These are phyloP conservation scores for Drosophila setifemur DNA, from an alignment of 1,140 invertebrate species.

Conservation along the genomic window DNA sequence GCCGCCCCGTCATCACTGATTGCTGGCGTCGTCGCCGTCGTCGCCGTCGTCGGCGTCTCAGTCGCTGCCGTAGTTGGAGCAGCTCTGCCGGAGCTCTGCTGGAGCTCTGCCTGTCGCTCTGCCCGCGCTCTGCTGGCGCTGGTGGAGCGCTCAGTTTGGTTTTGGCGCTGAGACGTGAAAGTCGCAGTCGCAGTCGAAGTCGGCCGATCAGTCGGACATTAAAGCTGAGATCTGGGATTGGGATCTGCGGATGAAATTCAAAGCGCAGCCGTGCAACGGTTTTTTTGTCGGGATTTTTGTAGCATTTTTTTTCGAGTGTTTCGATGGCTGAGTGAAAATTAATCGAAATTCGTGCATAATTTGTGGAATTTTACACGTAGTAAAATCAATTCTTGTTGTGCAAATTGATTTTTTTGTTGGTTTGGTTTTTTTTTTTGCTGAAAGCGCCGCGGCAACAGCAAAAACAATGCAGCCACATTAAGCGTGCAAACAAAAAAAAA, in stretches of 20 bases:
- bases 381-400: slow-evolving; percentile 14
- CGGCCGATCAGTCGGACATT: slow-evolving; percentile 3
- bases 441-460: slow-evolving; percentile 22
- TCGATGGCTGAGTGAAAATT: slow-evolving; percentile 41
- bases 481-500: slow-evolving; percentile 16
- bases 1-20: slow-evolving; percentile 39
- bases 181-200: slow-evolving; percentile 28
- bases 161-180: slow-evolving; percentile 66
- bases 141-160: slow-evolving; percentile 45
- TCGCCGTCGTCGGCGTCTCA: no score
- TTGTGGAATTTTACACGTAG: slow-evolving; percentile 30
- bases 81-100: background rate
- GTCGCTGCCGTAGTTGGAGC: slow-evolving; percentile 7
- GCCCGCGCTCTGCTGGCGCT: background rate
- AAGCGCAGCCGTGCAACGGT: slow-evolving; percentile 68
- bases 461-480: slow-evolving; percentile 50
- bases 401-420: background rate
- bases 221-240: no score
- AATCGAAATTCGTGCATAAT: slow-evolving; percentile 46
- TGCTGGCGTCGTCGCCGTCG: slow-evolving; percentile 12
- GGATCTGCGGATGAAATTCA: no score
- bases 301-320: slow-evolving; percentile 19
- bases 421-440: background rate
- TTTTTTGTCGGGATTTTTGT: slow-evolving; percentile 21
- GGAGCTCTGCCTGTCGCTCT: background rate